Percentiles rank a stretch among this genome's conserved stretches.
These are phyloP conservation scores for Athalia circularis DNA, from an alignment of 2,888 invertebrate species.

Conservation along the genomic window DNA sequence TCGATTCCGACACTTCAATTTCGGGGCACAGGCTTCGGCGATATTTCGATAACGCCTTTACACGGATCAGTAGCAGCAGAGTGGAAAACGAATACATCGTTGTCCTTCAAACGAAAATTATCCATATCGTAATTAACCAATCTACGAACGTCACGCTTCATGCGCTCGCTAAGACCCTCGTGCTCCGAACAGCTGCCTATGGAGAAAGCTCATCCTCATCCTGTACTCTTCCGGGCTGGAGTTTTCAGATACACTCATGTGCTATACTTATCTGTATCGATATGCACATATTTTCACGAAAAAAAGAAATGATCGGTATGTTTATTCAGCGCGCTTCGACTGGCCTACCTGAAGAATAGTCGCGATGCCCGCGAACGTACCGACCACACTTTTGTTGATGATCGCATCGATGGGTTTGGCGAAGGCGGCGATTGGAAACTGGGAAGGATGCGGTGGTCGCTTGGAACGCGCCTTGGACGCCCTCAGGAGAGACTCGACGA, in stretches of 20 bases:
- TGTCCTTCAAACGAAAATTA: neutral
- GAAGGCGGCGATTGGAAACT: conserved; percentile 55
- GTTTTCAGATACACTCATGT: neutral
- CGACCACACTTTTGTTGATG: conserved; percentile 23
- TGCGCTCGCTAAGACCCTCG: neutral
- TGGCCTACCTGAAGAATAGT: neutral
- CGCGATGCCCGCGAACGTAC: conserved; percentile 20
- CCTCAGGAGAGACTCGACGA: conserved; percentile 63
- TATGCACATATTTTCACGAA: neutral
- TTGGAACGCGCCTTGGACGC: conserved; percentile 70
- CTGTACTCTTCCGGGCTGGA: neutral
- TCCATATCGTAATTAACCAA: conserved; percentile 6
- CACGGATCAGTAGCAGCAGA: neutral
- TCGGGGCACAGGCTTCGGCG: neutral
- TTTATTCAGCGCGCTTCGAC: neutral
- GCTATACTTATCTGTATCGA: neutral
- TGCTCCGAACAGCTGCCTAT: conserved; percentile 1
- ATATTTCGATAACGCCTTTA: neutral
- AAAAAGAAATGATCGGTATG: neutral
- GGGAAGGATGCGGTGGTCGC: conserved; percentile 68
- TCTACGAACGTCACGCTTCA: conserved; percentile 30
- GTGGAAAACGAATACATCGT: neutral
- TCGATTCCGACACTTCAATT: no score
- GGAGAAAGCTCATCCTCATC: conserved; percentile 36
- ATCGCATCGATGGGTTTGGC: conserved; percentile 40